These are phyloP conservation scores for Dinothrombium tinctorium DNA, from an alignment of 1,140 invertebrate genomes.

Conservation along the genomic window DNA sequence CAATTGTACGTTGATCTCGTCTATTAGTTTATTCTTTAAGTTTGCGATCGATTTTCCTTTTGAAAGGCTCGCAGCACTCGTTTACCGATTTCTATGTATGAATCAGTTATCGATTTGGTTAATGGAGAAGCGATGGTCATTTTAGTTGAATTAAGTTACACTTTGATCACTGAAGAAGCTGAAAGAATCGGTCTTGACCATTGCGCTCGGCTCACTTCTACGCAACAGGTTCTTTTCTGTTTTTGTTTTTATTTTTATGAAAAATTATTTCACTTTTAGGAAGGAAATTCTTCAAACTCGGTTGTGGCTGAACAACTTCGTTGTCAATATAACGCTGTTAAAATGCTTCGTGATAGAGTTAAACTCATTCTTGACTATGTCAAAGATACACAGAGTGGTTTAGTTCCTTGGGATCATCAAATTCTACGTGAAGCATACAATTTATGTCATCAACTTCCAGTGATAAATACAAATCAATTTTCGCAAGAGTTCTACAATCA, in stretches of 20 bases:
- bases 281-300: constrained; percentile 3
- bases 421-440: constrained; percentile 74
- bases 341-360: constrained; percentile 83
- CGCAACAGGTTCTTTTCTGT: constrained; percentile 39
- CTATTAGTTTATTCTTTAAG: constrained; percentile 1
- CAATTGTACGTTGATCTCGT: constrained; percentile 21
- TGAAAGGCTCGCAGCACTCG: constrained; percentile 22
- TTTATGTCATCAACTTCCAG: constrained; percentile 68
- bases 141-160: constrained; percentile 77
- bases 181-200: constrained; percentile 94
- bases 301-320: constrained; percentile 69
- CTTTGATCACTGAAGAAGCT: constrained; percentile 85
- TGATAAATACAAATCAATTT: constrained; percentile 67
- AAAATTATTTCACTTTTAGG: constrained; percentile 1
- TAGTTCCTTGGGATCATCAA: constrained; percentile 65
- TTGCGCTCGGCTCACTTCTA: constrained; percentile 73
- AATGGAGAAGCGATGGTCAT: constrained; percentile 58
- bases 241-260: not conserved
- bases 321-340: constrained; percentile 84
- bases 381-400: constrained; percentile 57
- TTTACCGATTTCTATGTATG: constrained; percentile 69
- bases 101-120: constrained; percentile 87
- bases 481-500: constrained; percentile 85
- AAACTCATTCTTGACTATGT: constrained; percentile 74
- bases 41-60: constrained; percentile 16